phyloP scores from a whole-genome alignment of 2,888 invertebrate genomes.

The Taphrorychus bicolor region DNA sequence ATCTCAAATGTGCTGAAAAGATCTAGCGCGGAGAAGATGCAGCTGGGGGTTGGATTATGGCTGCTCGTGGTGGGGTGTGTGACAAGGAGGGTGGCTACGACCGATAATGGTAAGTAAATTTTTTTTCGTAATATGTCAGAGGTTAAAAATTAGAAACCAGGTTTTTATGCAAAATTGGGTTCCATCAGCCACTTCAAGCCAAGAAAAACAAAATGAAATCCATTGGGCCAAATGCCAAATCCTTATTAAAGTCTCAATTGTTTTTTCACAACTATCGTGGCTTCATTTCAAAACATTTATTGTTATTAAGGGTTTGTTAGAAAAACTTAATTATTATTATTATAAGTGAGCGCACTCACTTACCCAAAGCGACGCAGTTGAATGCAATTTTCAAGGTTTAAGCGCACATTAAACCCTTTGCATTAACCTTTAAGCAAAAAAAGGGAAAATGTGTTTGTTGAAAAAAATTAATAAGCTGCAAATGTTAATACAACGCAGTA shows the following conservation, averaged over 20 bases:
- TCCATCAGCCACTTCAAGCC: too few relatives aligned
- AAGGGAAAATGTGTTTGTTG: constrained; percentile 1
- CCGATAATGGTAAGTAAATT: constrained; percentile 21
- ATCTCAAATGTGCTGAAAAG: constrained; percentile 26
- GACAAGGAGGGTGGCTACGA: not conserved
- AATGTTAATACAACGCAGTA: not conserved
- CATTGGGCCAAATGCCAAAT: too few relatives aligned
- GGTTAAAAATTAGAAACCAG: too few relatives aligned
- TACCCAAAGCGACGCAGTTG: not conserved
- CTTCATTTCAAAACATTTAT: too few relatives aligned
- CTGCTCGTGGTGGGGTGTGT: constrained; percentile 18
- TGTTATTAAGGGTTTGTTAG: too few relatives aligned
- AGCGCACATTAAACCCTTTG: constrained; percentile 7
- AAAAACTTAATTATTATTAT: too few relatives aligned
- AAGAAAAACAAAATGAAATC: not conserved
- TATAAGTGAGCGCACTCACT: not conserved
- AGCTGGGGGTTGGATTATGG: constrained; percentile 13
- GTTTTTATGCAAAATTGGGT: too few relatives aligned
- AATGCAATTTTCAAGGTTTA: not conserved
- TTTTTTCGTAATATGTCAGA: too few relatives aligned
- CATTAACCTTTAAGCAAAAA: not conserved
- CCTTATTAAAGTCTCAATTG: too few relatives aligned
- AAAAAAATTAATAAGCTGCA: constrained; percentile 3
- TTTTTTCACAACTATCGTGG: too few relatives aligned
- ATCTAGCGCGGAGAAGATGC: constrained; percentile 11